Percentiles rank a stretch among this genome's conserved stretches.
Evolutionary conservation across 2,113 vertebrate genomes (phyloP).

Genomic region (Arenaria interpres): DNA sequence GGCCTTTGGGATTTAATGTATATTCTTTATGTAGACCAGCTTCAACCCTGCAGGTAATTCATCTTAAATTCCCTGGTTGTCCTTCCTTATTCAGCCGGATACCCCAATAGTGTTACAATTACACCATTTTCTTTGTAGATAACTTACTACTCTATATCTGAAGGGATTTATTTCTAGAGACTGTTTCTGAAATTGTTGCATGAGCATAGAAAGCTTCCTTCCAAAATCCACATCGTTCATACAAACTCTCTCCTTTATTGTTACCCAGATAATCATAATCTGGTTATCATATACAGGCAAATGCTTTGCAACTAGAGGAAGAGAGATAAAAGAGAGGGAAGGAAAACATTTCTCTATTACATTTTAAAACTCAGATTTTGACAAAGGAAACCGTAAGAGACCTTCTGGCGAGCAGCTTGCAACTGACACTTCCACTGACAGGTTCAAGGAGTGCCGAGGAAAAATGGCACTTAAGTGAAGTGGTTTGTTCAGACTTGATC

Average conservation of each 20-base stretch:
- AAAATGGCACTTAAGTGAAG: not conserved
- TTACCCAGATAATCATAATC: not conserved
- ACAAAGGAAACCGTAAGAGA: not conserved
- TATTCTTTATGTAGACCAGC: not conserved
- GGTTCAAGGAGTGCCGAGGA: not conserved
- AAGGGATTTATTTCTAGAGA: not conserved
- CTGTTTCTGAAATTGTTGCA: not conserved
- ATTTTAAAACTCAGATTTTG: not conserved
- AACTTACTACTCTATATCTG: not conserved
- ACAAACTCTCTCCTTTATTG: not conserved
- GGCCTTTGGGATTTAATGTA: not conserved
- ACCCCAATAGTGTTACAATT: not conserved
- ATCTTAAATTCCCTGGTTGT: not conserved
- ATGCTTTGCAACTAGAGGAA: not conserved
- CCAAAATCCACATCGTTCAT: not conserved
- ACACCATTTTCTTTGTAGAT: fast-evolving
- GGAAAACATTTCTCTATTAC: not conserved
- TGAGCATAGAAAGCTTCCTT: not conserved
- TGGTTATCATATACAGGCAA: not conserved
- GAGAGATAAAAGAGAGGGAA: not conserved
- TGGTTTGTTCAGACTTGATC: not conserved
- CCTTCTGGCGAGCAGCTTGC: not conserved
- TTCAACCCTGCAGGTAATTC: not conserved
- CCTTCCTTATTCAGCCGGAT: not conserved
- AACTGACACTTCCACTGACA: not conserved